Base-by-base conservation (phyloP, 2,888 invertebrate genomes). In the Sphaerophoria taeniata region DNA sequence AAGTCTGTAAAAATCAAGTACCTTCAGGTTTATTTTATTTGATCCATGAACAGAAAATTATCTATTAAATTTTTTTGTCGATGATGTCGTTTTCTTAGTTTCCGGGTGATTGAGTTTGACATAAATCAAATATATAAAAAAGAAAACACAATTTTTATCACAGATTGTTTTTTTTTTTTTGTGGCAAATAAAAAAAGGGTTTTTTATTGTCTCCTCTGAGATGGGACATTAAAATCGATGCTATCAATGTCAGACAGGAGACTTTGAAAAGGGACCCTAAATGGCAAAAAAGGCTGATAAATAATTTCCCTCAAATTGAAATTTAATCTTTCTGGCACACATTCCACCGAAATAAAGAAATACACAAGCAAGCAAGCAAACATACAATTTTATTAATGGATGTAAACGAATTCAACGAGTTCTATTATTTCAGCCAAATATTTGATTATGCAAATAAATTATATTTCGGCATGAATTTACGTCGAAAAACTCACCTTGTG, bases 111-210 rank as follows among this genome's bases (percentile, higher is more conserved):
- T 67, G 67, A 14, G n/a, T 67, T 53, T 31, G 9, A 39, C 39
- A 67, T 67, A 67, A 67, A 65, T 65, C 65, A 65, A 49, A 65
- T 51, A 65, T 16, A 39, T 24, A 24, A 24, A 24, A 60, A 49
- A 65, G 14, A 51, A 45, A 51, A 65, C 7, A 36, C 34, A 16
- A 51, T 47, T 63, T 63, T 34, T 47, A 63, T 65, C 24, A 24
- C 36, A 51, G 36, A 63, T 63, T 24, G 24, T 24, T 24, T 24
- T 24, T 65, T 24, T 24, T 24, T 24, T 65, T 51, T 36, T 65
- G 51, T 51, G 34, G 36, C 36, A 65, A 36, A 16, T n/a, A 36
- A 33, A 45, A 51, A 65, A 51, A 49, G 65, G 65, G 51, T 65
- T 39, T 43, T 24, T 60, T 24, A n/a, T 43, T 24, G 12, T 16